Percentiles rank a stretch among this genome's conserved stretches.
Conservation (phyloP, 1,140 invertebrate species). For the Panonychus citri region DNA sequence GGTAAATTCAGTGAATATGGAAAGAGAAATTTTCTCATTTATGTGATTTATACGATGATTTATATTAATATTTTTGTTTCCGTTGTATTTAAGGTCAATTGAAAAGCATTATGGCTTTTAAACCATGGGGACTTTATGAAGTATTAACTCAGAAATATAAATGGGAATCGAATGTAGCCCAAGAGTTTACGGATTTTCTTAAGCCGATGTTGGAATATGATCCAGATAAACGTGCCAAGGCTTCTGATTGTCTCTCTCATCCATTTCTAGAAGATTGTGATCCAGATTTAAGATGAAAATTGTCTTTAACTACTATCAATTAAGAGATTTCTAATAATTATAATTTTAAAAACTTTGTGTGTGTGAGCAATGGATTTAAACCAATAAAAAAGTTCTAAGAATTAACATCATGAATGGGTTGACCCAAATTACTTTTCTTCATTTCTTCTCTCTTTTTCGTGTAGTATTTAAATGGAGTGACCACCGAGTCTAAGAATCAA, state of each 20-base stretch:
- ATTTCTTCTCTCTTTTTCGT: too few species aligned
- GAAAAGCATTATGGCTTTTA: slow-evolving; percentile 68
- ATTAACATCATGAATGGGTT: too few species aligned
- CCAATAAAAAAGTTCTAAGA: too few species aligned
- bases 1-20: slow-evolving; percentile 23
- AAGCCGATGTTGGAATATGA: slow-evolving; percentile 86
- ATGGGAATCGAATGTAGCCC: slow-evolving; percentile 58
- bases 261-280: slow-evolving; percentile 41
- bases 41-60: neutral
- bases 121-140: slow-evolving; percentile 74
- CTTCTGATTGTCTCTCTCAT: slow-evolving; percentile 73
- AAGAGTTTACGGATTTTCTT: slow-evolving; percentile 72
- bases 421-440: too few species aligned
- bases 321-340: too few species aligned
- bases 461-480: too few species aligned
- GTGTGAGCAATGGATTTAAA: too few species aligned
- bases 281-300: neutral
- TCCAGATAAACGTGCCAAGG: slow-evolving; percentile 65
- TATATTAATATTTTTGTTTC: neutral
- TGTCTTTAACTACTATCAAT: too few species aligned
- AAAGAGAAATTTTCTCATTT: neutral
- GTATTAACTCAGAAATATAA: slow-evolving; percentile 90
- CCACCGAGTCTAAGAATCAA: too few species aligned
- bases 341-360: too few species aligned
- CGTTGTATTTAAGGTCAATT: slow-evolving; percentile 39